Evolutionary conservation across 2,113 vertebrate genomes (phyloP).

Genomic region (Seriola dumerili): DNA sequence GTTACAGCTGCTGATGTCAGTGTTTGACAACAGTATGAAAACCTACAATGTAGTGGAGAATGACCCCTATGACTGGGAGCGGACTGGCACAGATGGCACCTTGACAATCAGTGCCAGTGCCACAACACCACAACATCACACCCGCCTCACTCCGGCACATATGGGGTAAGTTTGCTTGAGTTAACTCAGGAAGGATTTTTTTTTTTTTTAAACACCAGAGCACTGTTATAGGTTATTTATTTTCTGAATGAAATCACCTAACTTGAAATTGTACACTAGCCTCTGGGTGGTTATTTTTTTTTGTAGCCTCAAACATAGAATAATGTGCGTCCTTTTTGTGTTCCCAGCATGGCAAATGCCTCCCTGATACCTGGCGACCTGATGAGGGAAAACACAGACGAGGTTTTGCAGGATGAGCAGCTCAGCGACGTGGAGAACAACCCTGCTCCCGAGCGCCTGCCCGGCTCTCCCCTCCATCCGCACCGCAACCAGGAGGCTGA

Average conservation of each 20-base stretch:
- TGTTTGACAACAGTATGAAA: constrained; percentile 99
- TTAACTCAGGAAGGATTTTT: not conserved
- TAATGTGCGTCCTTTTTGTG: constrained; percentile 6
- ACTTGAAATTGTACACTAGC: not conserved
- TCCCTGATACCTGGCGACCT: constrained; percentile 97
- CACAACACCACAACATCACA: constrained; percentile 95
- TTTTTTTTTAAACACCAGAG: not conserved
- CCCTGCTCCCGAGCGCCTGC: constrained; percentile 87
- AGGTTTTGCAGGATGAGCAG: constrained; percentile 97
- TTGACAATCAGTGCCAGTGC: constrained; percentile 90
- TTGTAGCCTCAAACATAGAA: not conserved
- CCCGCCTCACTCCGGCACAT: constrained; percentile 94
- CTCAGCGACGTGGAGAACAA: constrained; percentile 97
- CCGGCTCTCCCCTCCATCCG: constrained; percentile 87
- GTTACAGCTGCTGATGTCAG: constrained; percentile 93
- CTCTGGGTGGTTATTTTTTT: not conserved
- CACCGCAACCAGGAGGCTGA: constrained; percentile 92
- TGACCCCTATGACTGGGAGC: constrained; percentile 98
- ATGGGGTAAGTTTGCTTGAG: constrained; percentile 88
- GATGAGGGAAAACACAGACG: constrained; percentile 96
- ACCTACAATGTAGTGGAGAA: constrained; percentile 94
- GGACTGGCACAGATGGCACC: constrained; percentile 90
- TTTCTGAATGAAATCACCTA: not conserved
- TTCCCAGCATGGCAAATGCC: constrained; percentile 94
- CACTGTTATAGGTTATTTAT: not conserved